Percentiles rank a stretch among this genome's conserved stretches.
phyloP scores from a whole-genome alignment of 2,113 vertebrate genomes.

The Eptesicus fuscus region DNA sequence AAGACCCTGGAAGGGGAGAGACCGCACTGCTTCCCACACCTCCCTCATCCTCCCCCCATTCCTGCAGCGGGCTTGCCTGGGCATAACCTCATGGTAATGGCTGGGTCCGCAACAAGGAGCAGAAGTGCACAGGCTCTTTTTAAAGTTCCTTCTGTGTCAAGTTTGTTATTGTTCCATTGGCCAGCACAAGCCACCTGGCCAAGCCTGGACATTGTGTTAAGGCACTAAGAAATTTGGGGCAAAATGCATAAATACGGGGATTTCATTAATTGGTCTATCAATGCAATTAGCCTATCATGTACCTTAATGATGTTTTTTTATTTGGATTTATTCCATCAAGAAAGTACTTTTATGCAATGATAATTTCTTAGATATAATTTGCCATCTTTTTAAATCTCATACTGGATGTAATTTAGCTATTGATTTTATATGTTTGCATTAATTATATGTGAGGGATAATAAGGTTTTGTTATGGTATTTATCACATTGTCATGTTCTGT shows the following conservation, averaged over 20 bases:
- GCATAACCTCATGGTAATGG: background rate
- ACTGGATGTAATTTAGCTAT: constrained; percentile 5
- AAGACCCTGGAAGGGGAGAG: background rate
- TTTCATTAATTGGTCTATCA: background rate
- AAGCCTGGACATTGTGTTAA: background rate
- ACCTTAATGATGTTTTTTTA: background rate
- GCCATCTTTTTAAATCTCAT: background rate
- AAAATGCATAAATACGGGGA: background rate
- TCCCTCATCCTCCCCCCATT: background rate
- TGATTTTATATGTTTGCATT: background rate
- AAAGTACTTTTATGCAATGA: background rate
- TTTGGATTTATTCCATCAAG: background rate
- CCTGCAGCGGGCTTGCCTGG: background rate
- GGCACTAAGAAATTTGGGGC: background rate
- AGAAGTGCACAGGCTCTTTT: background rate
- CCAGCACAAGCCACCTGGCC: background rate
- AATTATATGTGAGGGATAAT: background rate
- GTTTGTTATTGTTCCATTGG: background rate
- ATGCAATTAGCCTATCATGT: background rate
- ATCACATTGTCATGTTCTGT: background rate
- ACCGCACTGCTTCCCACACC: background rate
- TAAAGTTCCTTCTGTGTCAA: background rate
- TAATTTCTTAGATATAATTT: background rate
- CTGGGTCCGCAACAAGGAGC: background rate
- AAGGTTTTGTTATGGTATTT: background rate